A percentile compares a stretch with the other conserved stretches of the same genome.
Conservation (phyloP, 1,140 invertebrate species). For the Gyrodactylus salaris region DNA sequence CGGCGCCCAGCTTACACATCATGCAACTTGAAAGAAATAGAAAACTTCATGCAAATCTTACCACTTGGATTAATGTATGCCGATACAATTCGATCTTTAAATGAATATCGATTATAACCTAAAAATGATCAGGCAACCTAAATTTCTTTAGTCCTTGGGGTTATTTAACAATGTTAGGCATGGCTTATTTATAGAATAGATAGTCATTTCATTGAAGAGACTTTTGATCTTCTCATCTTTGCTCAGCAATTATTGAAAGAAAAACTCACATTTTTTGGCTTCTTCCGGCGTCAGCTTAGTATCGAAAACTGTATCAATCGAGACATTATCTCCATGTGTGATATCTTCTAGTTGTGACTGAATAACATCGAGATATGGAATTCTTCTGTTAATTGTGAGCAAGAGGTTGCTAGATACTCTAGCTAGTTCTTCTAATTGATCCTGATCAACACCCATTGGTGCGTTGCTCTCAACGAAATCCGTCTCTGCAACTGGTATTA, state of each 20-base stretch:
- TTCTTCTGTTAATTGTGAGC: neutral
- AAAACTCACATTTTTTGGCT: neutral
- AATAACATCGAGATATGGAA: neutral
- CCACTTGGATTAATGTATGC: too few species aligned
- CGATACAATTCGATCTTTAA: too few species aligned
- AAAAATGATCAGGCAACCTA: too few species aligned
- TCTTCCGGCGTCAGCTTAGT: neutral
- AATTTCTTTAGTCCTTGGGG: too few species aligned
- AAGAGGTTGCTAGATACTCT: neutral
- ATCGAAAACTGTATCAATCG: neutral
- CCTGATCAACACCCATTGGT: neutral
- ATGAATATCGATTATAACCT: too few species aligned
- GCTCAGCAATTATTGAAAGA: neutral
- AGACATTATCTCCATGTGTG: neutral
- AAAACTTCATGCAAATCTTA: too few species aligned
- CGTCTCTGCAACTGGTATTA: neutral
- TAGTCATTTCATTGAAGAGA: too few species aligned
- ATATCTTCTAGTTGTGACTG: neutral
- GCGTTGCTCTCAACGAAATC: neutral
- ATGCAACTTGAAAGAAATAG: too few species aligned
- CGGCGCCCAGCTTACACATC: too few species aligned
- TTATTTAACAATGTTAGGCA: too few species aligned
- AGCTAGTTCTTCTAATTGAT: neutral
- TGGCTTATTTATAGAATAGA: too few species aligned
- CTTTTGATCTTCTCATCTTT: too few species aligned